These are phyloP conservation scores for Luperina testacea DNA, from an alignment of 2,888 invertebrate genomes.

Conservation along the genomic window DNA sequence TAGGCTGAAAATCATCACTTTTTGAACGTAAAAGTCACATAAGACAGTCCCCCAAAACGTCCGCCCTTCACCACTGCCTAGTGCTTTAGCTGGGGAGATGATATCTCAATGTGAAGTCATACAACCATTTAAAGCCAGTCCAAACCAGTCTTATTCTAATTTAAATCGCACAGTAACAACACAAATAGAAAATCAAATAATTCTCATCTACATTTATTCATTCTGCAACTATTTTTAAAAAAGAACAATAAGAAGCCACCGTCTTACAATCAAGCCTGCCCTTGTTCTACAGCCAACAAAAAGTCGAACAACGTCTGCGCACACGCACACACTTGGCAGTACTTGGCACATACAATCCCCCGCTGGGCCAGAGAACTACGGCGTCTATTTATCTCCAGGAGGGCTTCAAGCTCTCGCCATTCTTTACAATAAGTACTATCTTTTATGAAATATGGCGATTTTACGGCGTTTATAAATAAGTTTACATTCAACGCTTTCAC, in stretches of 20 bases:
- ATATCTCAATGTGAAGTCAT: not conserved
- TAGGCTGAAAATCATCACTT: not conserved
- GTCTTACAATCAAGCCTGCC: constrained; percentile 41
- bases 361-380: constrained; percentile 44
- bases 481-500: constrained; percentile 68
- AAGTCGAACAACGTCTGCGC: constrained; percentile 37
- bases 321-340: constrained; percentile 29
- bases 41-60: not conserved
- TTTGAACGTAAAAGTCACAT: not conserved
- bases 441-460: constrained; percentile 58
- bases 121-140: not conserved
- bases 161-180: not conserved
- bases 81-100: not conserved
- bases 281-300: constrained; percentile 53
- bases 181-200: constrained; percentile 3
- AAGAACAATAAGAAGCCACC: constrained; percentile 1
- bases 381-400: constrained; percentile 57
- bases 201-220: constrained; percentile 39
- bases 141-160: not conserved
- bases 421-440: constrained; percentile 49
- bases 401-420: constrained; percentile 53
- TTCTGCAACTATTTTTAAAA: not conserved
- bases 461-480: constrained; percentile 60
- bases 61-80: not conserved
- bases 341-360: constrained; percentile 50